Conservation (phyloP, 1,140 invertebrate genomes). For the Tenebrio molitor region DNA sequence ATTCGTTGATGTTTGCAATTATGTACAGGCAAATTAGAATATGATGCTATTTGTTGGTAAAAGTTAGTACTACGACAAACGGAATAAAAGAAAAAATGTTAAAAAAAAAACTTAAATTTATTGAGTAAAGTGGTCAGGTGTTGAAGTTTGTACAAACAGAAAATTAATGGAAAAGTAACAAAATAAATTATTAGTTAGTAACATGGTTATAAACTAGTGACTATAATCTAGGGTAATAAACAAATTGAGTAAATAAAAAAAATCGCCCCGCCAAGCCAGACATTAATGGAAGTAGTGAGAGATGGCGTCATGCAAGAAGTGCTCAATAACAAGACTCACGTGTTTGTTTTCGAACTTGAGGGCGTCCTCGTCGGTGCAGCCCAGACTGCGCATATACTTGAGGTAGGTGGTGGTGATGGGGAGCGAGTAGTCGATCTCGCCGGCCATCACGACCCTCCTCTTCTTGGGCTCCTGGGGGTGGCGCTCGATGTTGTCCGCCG, state of each 20-base stretch:
- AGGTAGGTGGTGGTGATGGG: constrained; percentile 90
- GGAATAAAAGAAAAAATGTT: background rate
- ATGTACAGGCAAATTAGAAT: too few species aligned
- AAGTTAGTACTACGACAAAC: too few species aligned
- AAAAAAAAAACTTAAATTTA: constrained; percentile 17
- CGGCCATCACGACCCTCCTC: constrained; percentile 58
- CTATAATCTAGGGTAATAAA: background rate
- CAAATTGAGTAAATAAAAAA: background rate
- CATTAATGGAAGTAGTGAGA: constrained; percentile 54
- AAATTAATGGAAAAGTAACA: constrained; percentile 22
- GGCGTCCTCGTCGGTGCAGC: constrained; percentile 73
- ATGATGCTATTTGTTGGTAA: too few species aligned
- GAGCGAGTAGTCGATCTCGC: constrained; percentile 82
- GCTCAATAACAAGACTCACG: constrained; percentile 64
- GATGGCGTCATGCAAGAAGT: constrained; percentile 61
- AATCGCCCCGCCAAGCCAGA: constrained; percentile 1
- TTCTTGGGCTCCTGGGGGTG: constrained; percentile 61
- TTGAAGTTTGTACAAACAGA: background rate
- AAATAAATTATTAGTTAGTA: constrained; percentile 7
- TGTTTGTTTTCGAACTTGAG: constrained; percentile 71
- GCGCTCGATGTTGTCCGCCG: constrained; percentile 64
- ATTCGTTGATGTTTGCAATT: too few species aligned
- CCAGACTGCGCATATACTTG: constrained; percentile 81
- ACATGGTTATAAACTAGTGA: background rate
- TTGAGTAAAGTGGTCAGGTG: background rate